A percentile compares a stretch with the other conserved stretches of the same genome.
Evolutionary conservation across 1,140 invertebrate species (phyloP).

Genomic region (Neocloeon triangulifer): DNA sequence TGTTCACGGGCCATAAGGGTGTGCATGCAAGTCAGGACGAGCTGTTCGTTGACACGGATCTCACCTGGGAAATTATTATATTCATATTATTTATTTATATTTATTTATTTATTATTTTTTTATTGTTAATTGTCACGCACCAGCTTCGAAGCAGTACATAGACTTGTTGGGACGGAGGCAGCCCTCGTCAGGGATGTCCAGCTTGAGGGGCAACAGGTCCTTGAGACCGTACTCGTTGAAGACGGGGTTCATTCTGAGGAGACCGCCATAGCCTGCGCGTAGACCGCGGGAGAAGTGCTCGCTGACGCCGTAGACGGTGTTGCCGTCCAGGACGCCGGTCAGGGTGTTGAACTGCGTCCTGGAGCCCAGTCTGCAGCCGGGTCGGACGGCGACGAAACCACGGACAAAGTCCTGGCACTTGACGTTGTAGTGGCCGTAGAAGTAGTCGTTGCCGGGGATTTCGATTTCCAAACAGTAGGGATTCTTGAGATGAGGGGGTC

Average conservation of each 20-base stretch:
- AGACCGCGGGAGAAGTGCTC: constrained; percentile 56
- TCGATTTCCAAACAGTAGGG: constrained; percentile 79
- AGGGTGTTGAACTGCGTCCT: constrained; percentile 59
- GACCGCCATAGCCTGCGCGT: constrained; percentile 49
- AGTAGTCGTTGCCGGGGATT: constrained; percentile 77
- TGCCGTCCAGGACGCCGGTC: constrained; percentile 58
- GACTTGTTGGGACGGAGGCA: constrained; percentile 67
- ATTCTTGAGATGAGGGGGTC: constrained; percentile 52
- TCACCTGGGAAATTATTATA: constrained; percentile 35
- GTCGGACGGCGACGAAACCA: constrained; percentile 57
- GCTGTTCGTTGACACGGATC: constrained; percentile 81
- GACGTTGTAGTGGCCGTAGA: constrained; percentile 63
- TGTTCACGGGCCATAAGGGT: constrained; percentile 74
- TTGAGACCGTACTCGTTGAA: constrained; percentile 72
- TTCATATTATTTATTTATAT: not conserved
- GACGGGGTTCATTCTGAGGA: constrained; percentile 67
- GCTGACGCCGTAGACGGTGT: constrained; percentile 64
- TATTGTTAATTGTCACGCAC: no score
- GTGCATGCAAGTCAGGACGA: constrained; percentile 76
- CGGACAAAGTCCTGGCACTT: constrained; percentile 73
- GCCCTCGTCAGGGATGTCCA: constrained; percentile 79
- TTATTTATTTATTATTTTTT: constrained; percentile 3
- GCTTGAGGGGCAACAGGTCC: constrained; percentile 69
- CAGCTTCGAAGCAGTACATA: constrained; percentile 81
- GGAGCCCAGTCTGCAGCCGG: constrained; percentile 59